Conservation (phyloP, 2,888 invertebrate genomes). For the Macaria notata region DNA sequence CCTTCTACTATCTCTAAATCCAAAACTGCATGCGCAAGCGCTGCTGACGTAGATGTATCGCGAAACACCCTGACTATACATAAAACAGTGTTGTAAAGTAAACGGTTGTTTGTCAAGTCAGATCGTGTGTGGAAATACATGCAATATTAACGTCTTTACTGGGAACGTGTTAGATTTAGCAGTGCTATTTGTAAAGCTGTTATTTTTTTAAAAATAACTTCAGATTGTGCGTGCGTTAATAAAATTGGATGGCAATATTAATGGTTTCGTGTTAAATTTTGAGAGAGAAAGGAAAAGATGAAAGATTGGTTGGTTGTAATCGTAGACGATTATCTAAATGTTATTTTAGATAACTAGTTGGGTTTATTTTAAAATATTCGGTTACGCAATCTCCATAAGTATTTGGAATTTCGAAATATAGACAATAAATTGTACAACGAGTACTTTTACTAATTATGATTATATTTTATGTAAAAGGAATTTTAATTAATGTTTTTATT, state of each 20-base stretch:
- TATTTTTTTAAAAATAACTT: constrained; percentile 6
- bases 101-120: constrained; percentile 43
- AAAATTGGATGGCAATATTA: not conserved
- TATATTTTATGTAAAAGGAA: no score
- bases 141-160: constrained; percentile 33
- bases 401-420: no score
- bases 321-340: no score
- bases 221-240: not conserved
- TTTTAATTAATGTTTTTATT: no score
- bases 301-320: no score
- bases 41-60: constrained; percentile 48
- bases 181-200: constrained; percentile 7
- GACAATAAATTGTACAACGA: no score
- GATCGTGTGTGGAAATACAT: constrained; percentile 40
- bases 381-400: no score
- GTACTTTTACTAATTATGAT: no score
- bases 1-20: not conserved
- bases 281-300: no score
- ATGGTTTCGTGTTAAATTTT: no score
- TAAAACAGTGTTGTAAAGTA: constrained; percentile 34
- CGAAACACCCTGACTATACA: constrained; percentile 32
- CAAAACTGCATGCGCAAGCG: constrained; percentile 26
- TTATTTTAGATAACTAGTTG: no score
- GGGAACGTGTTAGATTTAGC: constrained; percentile 26
- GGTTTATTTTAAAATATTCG: no score